Evolutionary conservation across 2,113 vertebrate species (phyloP).

Genomic region (Scomber scombrus): DNA sequence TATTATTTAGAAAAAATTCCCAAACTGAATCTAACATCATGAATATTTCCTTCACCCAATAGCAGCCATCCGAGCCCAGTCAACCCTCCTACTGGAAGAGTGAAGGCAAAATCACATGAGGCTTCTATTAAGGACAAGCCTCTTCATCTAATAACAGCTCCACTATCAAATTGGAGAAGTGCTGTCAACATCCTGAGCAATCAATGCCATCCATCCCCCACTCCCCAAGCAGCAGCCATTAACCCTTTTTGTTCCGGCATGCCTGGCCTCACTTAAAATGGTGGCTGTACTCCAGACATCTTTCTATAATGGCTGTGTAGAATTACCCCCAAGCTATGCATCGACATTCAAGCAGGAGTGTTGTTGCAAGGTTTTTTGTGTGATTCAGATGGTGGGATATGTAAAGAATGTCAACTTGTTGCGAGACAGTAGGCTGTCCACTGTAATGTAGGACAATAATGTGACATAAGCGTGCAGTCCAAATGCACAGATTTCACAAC

Average conservation of each 20-base stretch:
- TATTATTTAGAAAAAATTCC: slow-evolving; percentile 15
- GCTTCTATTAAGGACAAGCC: slow-evolving; percentile 72
- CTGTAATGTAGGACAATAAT: background rate
- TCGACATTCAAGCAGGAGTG: slow-evolving; percentile 50
- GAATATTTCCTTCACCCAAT: background rate
- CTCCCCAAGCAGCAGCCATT: slow-evolving; percentile 79
- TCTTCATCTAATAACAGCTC: slow-evolving; percentile 79
- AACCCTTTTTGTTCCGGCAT: slow-evolving; percentile 81
- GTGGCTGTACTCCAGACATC: slow-evolving; percentile 74
- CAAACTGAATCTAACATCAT: slow-evolving; percentile 8
- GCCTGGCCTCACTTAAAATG: slow-evolving; percentile 80
- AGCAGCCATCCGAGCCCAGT: background rate
- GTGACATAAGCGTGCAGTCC: background rate
- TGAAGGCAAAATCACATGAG: slow-evolving; percentile 58
- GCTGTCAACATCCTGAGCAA: slow-evolving; percentile 84
- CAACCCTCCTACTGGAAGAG: slow-evolving; percentile 17
- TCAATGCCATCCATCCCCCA: slow-evolving; percentile 80
- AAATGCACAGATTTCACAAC: slow-evolving; percentile 8
- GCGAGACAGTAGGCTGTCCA: background rate
- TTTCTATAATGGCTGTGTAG: slow-evolving; percentile 75
- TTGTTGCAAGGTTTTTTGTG: slow-evolving; percentile 45
- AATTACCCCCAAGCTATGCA: slow-evolving; percentile 69
- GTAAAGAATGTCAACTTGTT: slow-evolving; percentile 63
- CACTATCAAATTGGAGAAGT: slow-evolving; percentile 82
- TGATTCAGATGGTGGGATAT: slow-evolving; percentile 38